Percentiles rank a stretch among this genome's conserved stretches.
These are phyloP conservation scores for Nemapogon koenigi DNA, from an alignment of 2,888 invertebrate species.

Conservation along the genomic window DNA sequence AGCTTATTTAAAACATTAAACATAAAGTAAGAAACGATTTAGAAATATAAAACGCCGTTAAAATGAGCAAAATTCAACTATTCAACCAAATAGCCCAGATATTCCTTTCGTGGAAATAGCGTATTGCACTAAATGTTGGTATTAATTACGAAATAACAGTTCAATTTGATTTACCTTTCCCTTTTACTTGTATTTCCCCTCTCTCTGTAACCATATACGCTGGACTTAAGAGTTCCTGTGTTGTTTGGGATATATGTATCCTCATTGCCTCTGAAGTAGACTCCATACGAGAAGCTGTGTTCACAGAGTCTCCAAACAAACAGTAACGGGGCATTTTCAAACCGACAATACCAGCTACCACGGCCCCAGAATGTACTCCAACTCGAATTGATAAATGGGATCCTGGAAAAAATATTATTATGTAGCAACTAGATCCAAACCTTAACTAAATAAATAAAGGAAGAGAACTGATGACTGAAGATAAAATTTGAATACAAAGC, in stretches of 20 bases:
- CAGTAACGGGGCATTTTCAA: slow-evolving; percentile 92
- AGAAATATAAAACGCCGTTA: no score
- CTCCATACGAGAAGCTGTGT: slow-evolving; percentile 92
- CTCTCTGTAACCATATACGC: slow-evolving; percentile 78
- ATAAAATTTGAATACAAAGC: no score
- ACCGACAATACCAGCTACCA: slow-evolving; percentile 93
- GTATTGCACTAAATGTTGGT: no score
- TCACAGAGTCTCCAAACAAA: slow-evolving; percentile 90
- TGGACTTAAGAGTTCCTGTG: slow-evolving; percentile 75
- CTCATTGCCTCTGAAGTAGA: slow-evolving; percentile 92
- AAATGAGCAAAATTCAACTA: no score
- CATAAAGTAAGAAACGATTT: no score
- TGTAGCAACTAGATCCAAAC: no score
- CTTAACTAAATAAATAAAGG: no score
- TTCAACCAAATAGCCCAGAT: no score
- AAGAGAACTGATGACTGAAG: no score
- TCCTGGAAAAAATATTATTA: no score
- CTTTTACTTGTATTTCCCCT: slow-evolving; percentile 89
- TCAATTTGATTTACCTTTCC: slow-evolving; percentile 71
- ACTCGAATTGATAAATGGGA: slow-evolving; percentile 83
- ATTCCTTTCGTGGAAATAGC: no score
- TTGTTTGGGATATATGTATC: slow-evolving; percentile 93
- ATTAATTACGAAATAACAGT: background rate
- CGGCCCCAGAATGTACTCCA: slow-evolving; percentile 90
- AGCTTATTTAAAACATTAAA: no score